Evolutionary conservation across 2,888 invertebrate genomes (phyloP), one percentile per base, ranked within the genome.

Genomic region (Orchesellides sinensis): DNA sequence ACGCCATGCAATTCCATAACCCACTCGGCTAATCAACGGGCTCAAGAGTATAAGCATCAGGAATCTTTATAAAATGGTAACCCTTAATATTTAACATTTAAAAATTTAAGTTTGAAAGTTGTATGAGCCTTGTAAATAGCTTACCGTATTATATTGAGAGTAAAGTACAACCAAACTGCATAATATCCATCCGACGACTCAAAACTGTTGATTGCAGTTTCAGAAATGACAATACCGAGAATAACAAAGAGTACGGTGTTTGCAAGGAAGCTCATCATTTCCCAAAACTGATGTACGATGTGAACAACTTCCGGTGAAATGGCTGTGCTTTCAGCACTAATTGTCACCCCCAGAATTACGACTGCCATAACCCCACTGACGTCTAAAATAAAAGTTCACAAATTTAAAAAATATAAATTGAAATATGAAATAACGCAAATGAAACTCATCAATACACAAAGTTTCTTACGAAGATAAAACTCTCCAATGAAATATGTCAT

Each of bases 161-260:
- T 89, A 63, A 90, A 87, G 83, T 91, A 91, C 2, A 91, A 88
- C 89, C 91, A 79, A 90, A 92, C 87, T 89, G 92, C 89, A 90
- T 92, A 85, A 90, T 92, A 78, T 90, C 92, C 78, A 90, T 91
- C 91, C 89, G 91, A 80, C 89, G 89, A 90, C 25, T 91, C 90
- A 12, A 92, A 90, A 66, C 91, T 89, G 49, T 90, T 90, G 17
- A 92, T 89, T n/a, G 90, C 90, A 83, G 90, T 92, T 86, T 92
- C 92, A 54, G 92, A 91, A 25, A 93, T 92, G 40, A 93, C 92
- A 14, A 93, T 92, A 0, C 93, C 93, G 0, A 93, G 92, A 89
- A 93, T 91, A 0, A 93, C 92, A 83, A 93, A 93, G 47, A 93
- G 91, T 12, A 93, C 88, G 0, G 92, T 92, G 86, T 93, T 93